A percentile compares a stretch with the other conserved stretches of the same genome.
phyloP scores from a whole-genome alignment of 2,113 vertebrate species.

The Oxyruncus cristatus region DNA sequence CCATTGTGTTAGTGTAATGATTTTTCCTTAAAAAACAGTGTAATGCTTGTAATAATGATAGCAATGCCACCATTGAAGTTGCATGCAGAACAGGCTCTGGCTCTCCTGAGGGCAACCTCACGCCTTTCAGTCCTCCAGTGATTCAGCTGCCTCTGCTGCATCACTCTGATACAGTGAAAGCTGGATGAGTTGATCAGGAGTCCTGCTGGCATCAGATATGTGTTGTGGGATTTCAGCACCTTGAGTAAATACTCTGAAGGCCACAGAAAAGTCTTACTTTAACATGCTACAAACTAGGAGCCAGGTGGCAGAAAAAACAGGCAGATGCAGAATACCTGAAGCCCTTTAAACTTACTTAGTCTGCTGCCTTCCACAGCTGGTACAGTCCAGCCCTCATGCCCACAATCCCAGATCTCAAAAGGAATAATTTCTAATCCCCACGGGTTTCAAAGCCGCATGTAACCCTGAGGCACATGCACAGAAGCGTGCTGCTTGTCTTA shows the following conservation, averaged over 20 bases:
- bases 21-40: not conserved
- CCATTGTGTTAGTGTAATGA: not conserved
- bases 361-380: accelerated
- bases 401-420: not conserved
- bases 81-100: not conserved
- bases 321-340: not conserved
- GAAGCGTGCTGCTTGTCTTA: not conserved
- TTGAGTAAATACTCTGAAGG: not conserved
- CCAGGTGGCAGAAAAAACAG: not conserved
- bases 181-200: not conserved
- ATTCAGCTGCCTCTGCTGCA: not conserved
- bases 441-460: not conserved
- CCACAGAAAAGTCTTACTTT: not conserved
- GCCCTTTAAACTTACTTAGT: not conserved
- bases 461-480: not conserved
- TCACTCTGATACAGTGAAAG: not conserved
- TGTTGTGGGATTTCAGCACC: not conserved
- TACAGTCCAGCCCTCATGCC: not conserved
- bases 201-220: not conserved
- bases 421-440: not conserved
- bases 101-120: not conserved
- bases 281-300: not conserved
- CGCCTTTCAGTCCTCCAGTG: not conserved
- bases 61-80: not conserved
- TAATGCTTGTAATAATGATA: not conserved